phyloP scores from a whole-genome alignment of 35 echinoderm and acorn worm genomes.

The Diadema setosum region DNA sequence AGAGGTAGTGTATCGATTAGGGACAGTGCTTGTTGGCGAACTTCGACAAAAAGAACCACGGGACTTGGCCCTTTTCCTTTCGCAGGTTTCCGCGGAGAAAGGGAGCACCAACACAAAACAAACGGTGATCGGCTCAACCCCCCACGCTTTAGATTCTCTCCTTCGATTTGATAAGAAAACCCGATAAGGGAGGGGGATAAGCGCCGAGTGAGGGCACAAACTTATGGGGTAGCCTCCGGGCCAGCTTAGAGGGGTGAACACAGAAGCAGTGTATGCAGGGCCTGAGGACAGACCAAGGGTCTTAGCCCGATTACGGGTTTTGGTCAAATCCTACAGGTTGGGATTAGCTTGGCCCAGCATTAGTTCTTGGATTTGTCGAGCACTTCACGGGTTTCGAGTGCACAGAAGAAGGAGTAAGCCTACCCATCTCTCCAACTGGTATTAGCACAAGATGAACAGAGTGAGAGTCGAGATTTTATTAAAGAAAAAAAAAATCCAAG shows the following conservation, averaged over 20 bases:
- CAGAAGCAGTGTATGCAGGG: constrained; percentile 7
- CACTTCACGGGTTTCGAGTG: background rate
- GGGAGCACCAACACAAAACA: constrained; percentile 11
- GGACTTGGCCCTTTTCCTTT: background rate
- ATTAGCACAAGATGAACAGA: too few species aligned
- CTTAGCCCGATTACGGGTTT: constrained; percentile 7
- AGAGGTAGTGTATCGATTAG: constrained; percentile 3
- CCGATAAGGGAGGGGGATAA: background rate
- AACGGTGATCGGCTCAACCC: background rate
- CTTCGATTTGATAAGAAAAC: background rate
- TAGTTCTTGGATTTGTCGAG: background rate
- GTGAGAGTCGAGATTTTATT: too few species aligned
- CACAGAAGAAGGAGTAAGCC: background rate
- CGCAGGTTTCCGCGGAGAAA: background rate
- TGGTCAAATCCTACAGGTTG: background rate
- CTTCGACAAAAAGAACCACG: background rate
- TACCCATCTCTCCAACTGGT: too few species aligned
- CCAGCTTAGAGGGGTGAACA: background rate
- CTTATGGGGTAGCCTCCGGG: background rate
- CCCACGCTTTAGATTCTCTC: background rate
- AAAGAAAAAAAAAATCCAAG: too few species aligned
- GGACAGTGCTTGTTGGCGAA: background rate
- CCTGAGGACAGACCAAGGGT: background rate
- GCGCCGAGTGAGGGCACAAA: background rate
- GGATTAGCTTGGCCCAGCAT: background rate